phyloP scores from a whole-genome alignment of 2,797 vertebrate genomes.

The Masticophis lateralis region DNA sequence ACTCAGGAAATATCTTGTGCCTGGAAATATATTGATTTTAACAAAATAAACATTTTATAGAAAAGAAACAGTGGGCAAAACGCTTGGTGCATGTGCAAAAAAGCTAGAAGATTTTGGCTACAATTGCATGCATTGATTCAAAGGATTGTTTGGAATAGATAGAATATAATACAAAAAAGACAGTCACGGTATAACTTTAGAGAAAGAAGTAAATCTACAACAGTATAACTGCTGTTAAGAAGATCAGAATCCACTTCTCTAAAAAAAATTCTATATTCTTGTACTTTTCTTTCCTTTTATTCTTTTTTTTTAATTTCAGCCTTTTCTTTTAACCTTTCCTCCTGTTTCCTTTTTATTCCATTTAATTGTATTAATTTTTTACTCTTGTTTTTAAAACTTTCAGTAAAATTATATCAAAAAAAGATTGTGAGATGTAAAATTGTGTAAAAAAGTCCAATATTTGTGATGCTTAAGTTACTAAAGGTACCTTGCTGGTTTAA shows the following conservation, averaged over 20 bases:
- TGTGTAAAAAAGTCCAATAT: background rate
- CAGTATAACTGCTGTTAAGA: background rate
- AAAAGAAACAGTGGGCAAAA: background rate
- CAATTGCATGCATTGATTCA: background rate
- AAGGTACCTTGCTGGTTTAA: background rate
- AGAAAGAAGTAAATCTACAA: background rate
- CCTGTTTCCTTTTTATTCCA: background rate
- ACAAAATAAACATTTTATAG: background rate
- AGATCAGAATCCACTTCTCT: background rate
- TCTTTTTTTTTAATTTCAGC: background rate
- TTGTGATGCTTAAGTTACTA: background rate
- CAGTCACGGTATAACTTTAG: background rate
- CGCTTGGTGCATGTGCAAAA: background rate
- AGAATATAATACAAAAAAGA: background rate
- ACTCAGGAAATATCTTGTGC: background rate
- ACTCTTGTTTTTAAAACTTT: background rate
- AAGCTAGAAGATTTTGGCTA: background rate
- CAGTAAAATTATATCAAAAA: background rate
- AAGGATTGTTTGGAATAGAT: background rate
- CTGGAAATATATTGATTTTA: background rate
- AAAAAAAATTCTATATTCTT: background rate
- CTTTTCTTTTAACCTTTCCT: background rate
- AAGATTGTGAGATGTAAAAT: background rate
- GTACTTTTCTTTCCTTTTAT: background rate
- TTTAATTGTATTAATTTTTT: background rate